phyloP scores from a whole-genome alignment of 2,797 vertebrate genomes.

The Podarcis lilfordi region DNA sequence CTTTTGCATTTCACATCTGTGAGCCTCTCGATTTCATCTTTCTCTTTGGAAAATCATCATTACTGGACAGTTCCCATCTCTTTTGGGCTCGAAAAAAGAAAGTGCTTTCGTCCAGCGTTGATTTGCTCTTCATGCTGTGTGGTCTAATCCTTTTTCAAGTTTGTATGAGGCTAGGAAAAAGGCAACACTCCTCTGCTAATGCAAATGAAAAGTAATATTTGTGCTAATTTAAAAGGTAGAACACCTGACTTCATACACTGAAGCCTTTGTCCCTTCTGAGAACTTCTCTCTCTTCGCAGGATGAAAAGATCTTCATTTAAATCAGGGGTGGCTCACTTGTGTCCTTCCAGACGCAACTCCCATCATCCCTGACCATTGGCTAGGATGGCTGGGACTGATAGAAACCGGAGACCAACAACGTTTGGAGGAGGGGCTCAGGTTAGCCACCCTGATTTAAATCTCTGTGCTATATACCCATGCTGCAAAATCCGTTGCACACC shows the following conservation, averaged over 20 bases:
- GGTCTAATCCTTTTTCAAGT: background rate
- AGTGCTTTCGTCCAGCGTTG: background rate
- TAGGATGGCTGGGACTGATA: background rate
- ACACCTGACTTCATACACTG: background rate
- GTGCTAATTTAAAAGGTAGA: background rate
- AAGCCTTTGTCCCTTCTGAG: background rate
- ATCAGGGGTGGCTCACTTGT: too few species aligned
- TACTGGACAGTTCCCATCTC: background rate
- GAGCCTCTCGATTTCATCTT: background rate
- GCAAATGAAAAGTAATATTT: background rate
- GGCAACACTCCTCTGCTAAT: background rate
- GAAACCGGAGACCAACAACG: background rate
- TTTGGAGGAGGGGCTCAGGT: background rate
- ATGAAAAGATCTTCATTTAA: background rate
- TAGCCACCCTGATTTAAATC: background rate
- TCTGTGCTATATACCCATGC: background rate
- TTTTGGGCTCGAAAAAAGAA: background rate
- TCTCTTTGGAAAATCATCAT: background rate
- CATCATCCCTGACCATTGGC: too few species aligned
- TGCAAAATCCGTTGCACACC: slow-evolving; percentile 33
- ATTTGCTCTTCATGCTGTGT: background rate
- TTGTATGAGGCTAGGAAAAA: background rate
- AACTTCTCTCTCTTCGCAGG: background rate
- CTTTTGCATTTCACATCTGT: background rate
- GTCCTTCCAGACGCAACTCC: too few species aligned